Evolutionary conservation across 37 sponge, comb jelly and placozoan genomes (phyloP).

Genomic region (Amphimedon queenslandica): DNA sequence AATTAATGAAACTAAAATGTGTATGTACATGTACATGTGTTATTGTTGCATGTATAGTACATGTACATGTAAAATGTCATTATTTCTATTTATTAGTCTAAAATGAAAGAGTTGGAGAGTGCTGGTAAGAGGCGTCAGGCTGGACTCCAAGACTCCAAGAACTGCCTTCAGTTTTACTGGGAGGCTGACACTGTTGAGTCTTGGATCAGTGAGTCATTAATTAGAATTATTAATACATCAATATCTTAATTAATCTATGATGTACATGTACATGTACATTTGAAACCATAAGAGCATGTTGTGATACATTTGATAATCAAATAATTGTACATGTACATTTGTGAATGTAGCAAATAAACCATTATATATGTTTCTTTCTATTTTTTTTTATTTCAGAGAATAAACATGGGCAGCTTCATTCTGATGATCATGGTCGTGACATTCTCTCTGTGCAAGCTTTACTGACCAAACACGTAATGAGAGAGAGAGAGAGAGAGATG

Average conservation of each 20-base stretch:
- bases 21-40: too few relatives aligned
- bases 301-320: too few relatives aligned
- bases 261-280: too few relatives aligned
- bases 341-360: not conserved
- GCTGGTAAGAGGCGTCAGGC: constrained; percentile 51
- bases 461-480: constrained; percentile 74
- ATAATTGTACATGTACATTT: too few relatives aligned
- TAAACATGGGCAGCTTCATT: constrained; percentile 77
- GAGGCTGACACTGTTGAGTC: constrained; percentile 92
- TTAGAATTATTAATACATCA: not conserved
- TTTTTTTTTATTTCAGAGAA: constrained; percentile 26
- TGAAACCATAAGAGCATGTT: too few relatives aligned
- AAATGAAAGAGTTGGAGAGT: constrained; percentile 51
- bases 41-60: too few relatives aligned
- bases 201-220: constrained; percentile 74
- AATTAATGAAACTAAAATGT: too few relatives aligned
- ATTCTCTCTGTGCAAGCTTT: constrained; percentile 83
- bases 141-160: constrained; percentile 55
- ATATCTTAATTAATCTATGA: not conserved
- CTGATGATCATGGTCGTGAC: constrained; percentile 82
- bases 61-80: too few relatives aligned
- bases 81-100: too few relatives aligned
- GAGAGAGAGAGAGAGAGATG: constrained; percentile 55
- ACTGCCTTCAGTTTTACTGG: constrained; percentile 88
- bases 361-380: not conserved